A percentile compares a stretch with the other conserved stretches of the same genome.
phyloP scores from a whole-genome alignment of 2,113 vertebrate species.

The Leptocoma aspasia region DNA sequence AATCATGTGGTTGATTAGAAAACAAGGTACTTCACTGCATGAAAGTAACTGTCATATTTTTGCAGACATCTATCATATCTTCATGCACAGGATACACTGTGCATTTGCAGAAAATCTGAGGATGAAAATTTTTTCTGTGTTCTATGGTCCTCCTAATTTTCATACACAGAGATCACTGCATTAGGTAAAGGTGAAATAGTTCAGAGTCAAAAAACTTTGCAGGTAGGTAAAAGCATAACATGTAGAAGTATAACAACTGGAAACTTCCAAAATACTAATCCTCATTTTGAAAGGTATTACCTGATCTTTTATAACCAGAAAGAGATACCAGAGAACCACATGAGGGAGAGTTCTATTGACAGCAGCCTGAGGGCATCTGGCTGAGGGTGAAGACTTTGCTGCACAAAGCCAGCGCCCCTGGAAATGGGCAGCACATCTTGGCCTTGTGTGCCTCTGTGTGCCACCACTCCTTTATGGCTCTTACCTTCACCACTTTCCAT shows the following conservation, averaged over 20 bases:
- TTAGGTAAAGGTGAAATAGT: not conserved
- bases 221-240: not conserved
- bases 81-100: not conserved
- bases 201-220: not conserved
- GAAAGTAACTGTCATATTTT: not conserved
- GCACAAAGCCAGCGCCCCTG: not conserved
- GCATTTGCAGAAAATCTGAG: not conserved
- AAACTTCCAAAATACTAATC: not conserved
- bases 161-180: not conserved
- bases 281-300: not conserved
- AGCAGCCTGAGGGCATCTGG: not conserved
- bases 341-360: not conserved
- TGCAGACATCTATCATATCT: not conserved
- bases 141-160: not conserved
- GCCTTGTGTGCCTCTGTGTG: not conserved
- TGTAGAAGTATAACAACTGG: not conserved
- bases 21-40: not conserved
- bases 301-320: not conserved
- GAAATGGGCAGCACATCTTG: not conserved
- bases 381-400: not conserved
- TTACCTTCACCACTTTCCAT: conserved; percentile 89
- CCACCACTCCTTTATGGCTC: not conserved
- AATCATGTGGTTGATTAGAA: not conserved
- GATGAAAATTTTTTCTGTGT: not conserved
- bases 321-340: not conserved